Evolutionary conservation across 2,888 invertebrate species (phyloP).

Genomic region (Lamellibrachia columna): DNA sequence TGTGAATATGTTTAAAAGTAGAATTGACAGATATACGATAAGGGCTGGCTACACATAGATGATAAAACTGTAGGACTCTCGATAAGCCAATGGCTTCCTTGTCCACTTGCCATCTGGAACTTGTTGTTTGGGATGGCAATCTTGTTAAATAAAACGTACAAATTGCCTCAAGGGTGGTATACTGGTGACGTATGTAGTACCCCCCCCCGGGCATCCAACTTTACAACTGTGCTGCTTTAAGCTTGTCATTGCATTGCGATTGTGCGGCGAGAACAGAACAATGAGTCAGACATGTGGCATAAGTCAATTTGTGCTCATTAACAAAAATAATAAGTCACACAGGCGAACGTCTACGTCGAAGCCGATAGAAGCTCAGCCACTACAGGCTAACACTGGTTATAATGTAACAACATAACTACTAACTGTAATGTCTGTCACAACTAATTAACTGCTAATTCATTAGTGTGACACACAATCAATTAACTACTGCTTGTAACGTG

Average conservation of each 20-base stretch:
- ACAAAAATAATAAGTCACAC: neutral
- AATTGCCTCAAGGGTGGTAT: too few relatives aligned
- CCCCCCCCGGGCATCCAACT: neutral
- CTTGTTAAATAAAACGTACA: too few relatives aligned
- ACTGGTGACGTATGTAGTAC: neutral
- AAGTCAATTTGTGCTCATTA: neutral
- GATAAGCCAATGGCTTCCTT: too few relatives aligned
- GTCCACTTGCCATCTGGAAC: too few relatives aligned
- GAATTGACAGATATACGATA: too few relatives aligned
- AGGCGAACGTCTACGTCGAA: neutral
- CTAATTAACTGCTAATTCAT: neutral
- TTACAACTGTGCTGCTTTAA: neutral
- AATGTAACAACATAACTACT: neutral
- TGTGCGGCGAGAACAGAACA: neutral
- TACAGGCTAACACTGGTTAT: neutral
- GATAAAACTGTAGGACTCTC: too few relatives aligned
- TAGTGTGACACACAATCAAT: neutral
- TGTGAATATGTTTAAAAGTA: too few relatives aligned
- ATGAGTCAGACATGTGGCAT: neutral
- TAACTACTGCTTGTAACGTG: neutral
- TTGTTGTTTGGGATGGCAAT: too few relatives aligned
- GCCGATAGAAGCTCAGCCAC: neutral
- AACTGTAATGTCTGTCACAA: neutral
- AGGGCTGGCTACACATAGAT: too few relatives aligned
- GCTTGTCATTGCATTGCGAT: neutral